Evolutionary conservation across 2,888 invertebrate species (phyloP), one percentile per base, ranked within the genome.

Genomic region (Nipponacmea schrenckii): DNA sequence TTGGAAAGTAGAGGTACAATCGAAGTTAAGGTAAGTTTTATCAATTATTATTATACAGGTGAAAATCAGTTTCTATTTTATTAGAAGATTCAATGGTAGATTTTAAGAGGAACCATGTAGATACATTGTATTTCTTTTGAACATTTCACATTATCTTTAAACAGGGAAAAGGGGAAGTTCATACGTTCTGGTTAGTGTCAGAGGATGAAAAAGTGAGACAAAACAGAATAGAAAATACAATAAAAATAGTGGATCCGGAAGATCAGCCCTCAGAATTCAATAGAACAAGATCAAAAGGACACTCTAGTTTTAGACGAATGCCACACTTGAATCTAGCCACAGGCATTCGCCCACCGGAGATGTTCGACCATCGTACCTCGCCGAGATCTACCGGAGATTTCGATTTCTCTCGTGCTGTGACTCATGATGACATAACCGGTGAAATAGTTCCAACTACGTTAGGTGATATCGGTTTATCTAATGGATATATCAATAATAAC

Each of bases 1-100:
- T 65, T 86, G 3, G 84, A 84, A 39, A 85, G 86, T 73, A 72
- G 90, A 67, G 90, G 90, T 27, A 74, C 86, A 4, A 83, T 90
- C 2, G 80, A 81, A 44, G 86, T 90, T 75, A 90, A 90, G 85
- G 90, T 89, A 77, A 64, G 69, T 44, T 50, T 31, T 45, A 31
- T 39, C 10, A 39, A 39, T 39, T 39, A 39, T 39, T 8, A 8
- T 17, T 64, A 26, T 20, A 2, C 20, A 45, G 44, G 15, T 8
- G 39, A 39, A 1, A 39, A n/a, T n/a, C n/a, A n/a, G n/a, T n/a
- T n/a, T n/a, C n/a, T n/a, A n/a, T n/a, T n/a, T n/a, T n/a, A n/a
- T n/a, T n/a, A n/a, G n/a, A n/a, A n/a, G n/a, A n/a, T n/a, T n/a
- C n/a, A n/a, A n/a, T n/a, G n/a, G n/a, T n/a, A n/a, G n/a, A n/a